Evolutionary conservation across 2,888 invertebrate genomes (phyloP).

Genomic region (Tenodera sinensis): DNA sequence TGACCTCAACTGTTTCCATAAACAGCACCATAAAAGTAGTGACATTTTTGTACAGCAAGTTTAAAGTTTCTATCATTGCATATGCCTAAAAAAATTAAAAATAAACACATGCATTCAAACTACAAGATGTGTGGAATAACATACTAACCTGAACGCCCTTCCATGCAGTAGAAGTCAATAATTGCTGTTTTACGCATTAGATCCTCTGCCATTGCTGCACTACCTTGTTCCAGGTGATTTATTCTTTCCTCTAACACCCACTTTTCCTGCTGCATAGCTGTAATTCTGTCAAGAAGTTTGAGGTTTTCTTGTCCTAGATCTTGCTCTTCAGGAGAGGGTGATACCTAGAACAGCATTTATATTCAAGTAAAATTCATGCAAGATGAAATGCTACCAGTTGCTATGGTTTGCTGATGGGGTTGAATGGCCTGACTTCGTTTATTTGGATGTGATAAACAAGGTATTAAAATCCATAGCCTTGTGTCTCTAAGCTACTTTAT

Average conservation of each 20-base stretch:
- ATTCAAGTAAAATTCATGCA: neutral
- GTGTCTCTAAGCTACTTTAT: too few relatives aligned
- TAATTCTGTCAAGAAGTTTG: neutral
- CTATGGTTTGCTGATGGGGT: too few relatives aligned
- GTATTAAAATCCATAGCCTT: too few relatives aligned
- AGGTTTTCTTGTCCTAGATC: slow-evolving; percentile 4
- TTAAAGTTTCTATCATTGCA: too few relatives aligned
- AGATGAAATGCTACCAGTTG: neutral
- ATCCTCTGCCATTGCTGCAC: slow-evolving; percentile 8
- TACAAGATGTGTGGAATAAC: neutral
- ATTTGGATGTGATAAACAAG: too few relatives aligned
- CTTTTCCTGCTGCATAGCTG: neutral
- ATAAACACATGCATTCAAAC: too few relatives aligned
- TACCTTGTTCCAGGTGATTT: slow-evolving; percentile 2
- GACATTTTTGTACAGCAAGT: too few relatives aligned
- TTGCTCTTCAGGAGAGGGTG: neutral
- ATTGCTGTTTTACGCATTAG: slow-evolving; percentile 3
- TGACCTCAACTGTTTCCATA: too few relatives aligned
- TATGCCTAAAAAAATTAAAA: too few relatives aligned
- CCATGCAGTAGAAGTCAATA: slow-evolving; percentile 1
- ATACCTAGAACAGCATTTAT: neutral
- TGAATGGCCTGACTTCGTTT: too few relatives aligned
- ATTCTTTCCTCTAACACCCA: slow-evolving; percentile 8
- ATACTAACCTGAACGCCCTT: neutral
- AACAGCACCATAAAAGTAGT: too few relatives aligned